Conservation (phyloP, 2,113 vertebrate species). For the Condylura cristata region DNA sequence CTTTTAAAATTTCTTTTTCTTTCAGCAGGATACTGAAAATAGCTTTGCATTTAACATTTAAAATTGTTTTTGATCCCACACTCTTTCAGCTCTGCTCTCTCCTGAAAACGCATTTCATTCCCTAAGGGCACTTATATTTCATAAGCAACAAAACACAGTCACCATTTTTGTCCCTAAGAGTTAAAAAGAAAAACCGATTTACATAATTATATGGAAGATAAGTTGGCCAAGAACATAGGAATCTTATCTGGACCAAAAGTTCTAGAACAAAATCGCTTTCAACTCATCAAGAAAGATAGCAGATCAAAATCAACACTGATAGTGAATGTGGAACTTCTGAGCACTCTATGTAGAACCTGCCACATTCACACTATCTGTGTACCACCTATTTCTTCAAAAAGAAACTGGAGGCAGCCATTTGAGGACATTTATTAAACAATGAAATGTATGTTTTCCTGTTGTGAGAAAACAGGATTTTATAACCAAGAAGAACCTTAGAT, state of each 20-base stretch:
- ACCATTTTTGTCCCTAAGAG: conserved; percentile 71
- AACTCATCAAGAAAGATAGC: conserved; percentile 57
- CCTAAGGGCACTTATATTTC: conserved; percentile 71
- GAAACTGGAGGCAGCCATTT: neutral
- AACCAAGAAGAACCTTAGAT: conserved; percentile 8
- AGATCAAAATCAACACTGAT: conserved; percentile 44
- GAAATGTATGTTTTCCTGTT: neutral
- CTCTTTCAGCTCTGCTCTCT: conserved; percentile 76
- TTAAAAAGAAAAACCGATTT: conserved; percentile 71
- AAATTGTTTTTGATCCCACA: conserved; percentile 81
- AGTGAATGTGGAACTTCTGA: neutral
- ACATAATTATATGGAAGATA: conserved; percentile 72
- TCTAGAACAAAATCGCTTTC: conserved; percentile 70
- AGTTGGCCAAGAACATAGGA: conserved; percentile 65
- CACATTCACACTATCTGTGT: neutral
- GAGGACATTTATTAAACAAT: neutral
- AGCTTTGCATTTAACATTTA: conserved; percentile 83
- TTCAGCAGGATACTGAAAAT: conserved; percentile 80
- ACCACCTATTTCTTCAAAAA: neutral
- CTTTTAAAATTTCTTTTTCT: conserved; percentile 60
- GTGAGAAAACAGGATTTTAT: conserved; percentile 1
- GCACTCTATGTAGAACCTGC: neutral
- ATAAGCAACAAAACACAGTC: conserved; percentile 67
- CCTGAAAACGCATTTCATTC: conserved; percentile 65
- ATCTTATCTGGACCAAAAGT: conserved; percentile 74